phyloP scores from a whole-genome alignment of 64 coral and sea anemone species.

The Porites lutea region DNA sequence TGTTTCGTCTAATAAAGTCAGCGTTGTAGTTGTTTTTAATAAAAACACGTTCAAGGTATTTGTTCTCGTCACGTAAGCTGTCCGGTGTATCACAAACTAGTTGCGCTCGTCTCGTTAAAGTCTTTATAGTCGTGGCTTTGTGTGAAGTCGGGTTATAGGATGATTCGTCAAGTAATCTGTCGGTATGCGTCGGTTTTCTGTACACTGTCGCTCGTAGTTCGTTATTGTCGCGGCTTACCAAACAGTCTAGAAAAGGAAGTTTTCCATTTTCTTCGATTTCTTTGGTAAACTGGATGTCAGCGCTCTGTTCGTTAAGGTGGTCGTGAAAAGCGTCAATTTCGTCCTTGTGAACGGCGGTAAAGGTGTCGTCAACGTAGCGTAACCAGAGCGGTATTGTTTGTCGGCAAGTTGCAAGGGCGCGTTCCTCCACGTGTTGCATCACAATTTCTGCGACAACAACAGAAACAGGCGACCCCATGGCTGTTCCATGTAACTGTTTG shows the following conservation, averaged over 20 bases:
- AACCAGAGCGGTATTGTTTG: slow-evolving; percentile 10
- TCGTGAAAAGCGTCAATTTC: slow-evolving; percentile 14
- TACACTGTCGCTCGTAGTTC: slow-evolving; percentile 22
- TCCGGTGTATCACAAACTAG: background rate
- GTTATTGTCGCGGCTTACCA: slow-evolving; percentile 61
- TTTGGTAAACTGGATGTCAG: slow-evolving; percentile 68
- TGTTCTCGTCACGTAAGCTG: slow-evolving; percentile 18
- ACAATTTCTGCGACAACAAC: slow-evolving; percentile 64
- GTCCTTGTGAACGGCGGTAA: background rate
- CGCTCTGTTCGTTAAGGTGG: slow-evolving; percentile 73
- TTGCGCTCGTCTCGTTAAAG: background rate
- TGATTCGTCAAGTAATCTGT: slow-evolving; percentile 12
- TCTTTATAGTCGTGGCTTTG: background rate
- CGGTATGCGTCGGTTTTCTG: slow-evolving; percentile 68
- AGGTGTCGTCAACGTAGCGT: slow-evolving; percentile 19
- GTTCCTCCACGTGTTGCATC: slow-evolving; percentile 49
- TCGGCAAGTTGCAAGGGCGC: slow-evolving; percentile 3
- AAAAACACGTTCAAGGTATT: slow-evolving; percentile 31
- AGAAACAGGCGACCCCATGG: slow-evolving; percentile 51
- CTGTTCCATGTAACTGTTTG: slow-evolving; percentile 54
- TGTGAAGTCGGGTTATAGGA: no score
- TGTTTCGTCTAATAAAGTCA: background rate
- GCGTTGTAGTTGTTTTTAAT: slow-evolving; percentile 35
- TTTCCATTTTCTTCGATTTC: slow-evolving; percentile 81
- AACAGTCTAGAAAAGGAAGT: slow-evolving; percentile 68